phyloP scores from a whole-genome alignment of 1,140 invertebrate genomes.

The Leguminivora glycinivorella region DNA sequence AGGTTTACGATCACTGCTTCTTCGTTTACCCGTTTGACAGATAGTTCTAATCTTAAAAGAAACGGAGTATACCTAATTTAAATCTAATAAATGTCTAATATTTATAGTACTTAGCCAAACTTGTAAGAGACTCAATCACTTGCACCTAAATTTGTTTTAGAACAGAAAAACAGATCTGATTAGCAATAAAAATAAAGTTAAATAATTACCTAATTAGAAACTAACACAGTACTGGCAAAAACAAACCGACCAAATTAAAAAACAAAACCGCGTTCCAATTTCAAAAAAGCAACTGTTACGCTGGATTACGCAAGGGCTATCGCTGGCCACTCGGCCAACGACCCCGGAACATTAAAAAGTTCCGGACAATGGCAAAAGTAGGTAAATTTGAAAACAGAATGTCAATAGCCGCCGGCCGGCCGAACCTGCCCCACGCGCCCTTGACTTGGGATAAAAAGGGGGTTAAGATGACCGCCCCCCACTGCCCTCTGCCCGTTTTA shows the following conservation, averaged over 20 bases:
- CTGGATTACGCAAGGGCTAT: conserved; percentile 44
- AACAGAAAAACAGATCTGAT: neutral
- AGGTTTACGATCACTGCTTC: too few species aligned
- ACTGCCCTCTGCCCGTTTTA: conserved; percentile 51
- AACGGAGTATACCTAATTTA: too few species aligned
- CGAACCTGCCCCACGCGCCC: conserved; percentile 76
- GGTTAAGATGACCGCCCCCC: conserved; percentile 64
- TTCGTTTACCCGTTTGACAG: too few species aligned
- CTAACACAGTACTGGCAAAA: neutral
- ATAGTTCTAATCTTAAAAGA: too few species aligned
- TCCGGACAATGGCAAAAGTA: conserved; percentile 73
- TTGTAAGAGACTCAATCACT: neutral
- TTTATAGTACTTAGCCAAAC: too few species aligned
- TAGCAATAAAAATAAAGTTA: conserved; percentile 3
- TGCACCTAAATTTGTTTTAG: neutral
- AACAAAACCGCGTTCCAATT: conserved; percentile 25
- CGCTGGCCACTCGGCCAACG: conserved; percentile 60
- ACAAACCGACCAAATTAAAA: conserved; percentile 17
- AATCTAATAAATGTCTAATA: too few species aligned
- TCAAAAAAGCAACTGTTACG: conserved; percentile 28
- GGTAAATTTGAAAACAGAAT: conserved; percentile 76
- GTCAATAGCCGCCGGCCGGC: conserved; percentile 74
- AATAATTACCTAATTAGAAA: conserved; percentile 12
- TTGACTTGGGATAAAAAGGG: conserved; percentile 74
- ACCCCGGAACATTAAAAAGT: conserved; percentile 71